phyloP scores from a whole-genome alignment of 2,113 vertebrate genomes.

The Calyptommatus sinebrachiatus region DNA sequence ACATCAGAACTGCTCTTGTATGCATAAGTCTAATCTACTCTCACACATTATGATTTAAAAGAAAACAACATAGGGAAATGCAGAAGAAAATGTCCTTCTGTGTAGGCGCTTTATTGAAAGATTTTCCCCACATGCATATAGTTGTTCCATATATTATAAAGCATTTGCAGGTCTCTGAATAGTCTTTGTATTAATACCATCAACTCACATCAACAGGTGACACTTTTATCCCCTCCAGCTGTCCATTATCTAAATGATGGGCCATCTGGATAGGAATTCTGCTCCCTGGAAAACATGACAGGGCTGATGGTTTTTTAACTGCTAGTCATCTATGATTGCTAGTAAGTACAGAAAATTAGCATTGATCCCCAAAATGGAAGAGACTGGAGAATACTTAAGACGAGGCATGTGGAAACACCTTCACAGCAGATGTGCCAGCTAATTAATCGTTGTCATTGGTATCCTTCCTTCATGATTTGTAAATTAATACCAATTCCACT shows the following conservation, averaged over 20 bases:
- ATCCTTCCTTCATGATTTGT: conserved; percentile 63
- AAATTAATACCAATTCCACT: conserved; percentile 64
- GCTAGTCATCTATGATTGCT: conserved; percentile 81
- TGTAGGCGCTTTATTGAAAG: conserved; percentile 47
- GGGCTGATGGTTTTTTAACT: conserved; percentile 81
- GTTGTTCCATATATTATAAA: conserved; percentile 48
- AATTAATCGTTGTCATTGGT: conserved; percentile 63
- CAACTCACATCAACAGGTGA: conserved; percentile 76
- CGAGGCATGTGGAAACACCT: conserved; percentile 63
- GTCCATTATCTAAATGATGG: conserved; percentile 81
- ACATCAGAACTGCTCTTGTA: not conserved
- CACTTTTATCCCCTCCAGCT: conserved; percentile 79
- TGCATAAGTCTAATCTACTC: not conserved
- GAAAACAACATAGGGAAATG: conserved; percentile 26
- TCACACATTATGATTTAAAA: not conserved
- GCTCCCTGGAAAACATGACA: conserved; percentile 78
- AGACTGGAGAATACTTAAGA: conserved; percentile 70
- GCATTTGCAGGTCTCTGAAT: conserved; percentile 52
- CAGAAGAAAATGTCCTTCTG: conserved; percentile 11
- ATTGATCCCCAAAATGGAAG: conserved; percentile 74
- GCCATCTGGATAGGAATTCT: conserved; percentile 81
- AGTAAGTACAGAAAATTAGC: conserved; percentile 74
- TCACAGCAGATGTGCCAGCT: conserved; percentile 63
- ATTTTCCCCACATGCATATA: not conserved
- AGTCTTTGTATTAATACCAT: conserved; percentile 74